Percentiles rank a stretch among this genome's conserved stretches.
Conservation (phyloP, 2,888 invertebrate species). For the Archaeoteleia sp. region DNA sequence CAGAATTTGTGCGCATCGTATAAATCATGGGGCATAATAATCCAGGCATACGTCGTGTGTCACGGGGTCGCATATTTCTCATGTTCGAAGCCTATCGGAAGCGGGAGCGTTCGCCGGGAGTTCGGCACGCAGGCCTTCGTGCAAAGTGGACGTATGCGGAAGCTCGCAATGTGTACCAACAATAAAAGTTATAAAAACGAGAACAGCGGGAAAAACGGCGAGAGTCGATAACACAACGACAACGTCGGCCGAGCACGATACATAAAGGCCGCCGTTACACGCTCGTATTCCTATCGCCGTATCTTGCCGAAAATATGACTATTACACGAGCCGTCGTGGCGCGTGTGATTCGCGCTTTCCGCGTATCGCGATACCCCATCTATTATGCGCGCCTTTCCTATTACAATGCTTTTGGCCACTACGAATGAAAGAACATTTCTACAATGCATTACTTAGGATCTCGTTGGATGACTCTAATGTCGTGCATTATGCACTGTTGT, state of each 20-base stretch:
- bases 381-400: conserved; percentile 26
- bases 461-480: conserved; percentile 30
- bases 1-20: conserved; percentile 11
- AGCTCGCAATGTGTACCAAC: conserved; percentile 53
- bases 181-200: conserved; percentile 59
- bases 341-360: conserved; percentile 46
- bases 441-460: conserved; percentile 23
- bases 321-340: conserved; percentile 52
- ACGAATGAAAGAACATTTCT: conserved; percentile 35
- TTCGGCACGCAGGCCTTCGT: conserved; percentile 58
- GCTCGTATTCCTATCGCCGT: conserved; percentile 50
- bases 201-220: conserved; percentile 42
- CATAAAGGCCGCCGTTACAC: conserved; percentile 39
- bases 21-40: conserved; percentile 35
- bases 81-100: conserved; percentile 43
- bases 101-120: conserved; percentile 18
- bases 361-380: conserved; percentile 39
- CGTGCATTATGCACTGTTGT: too few relatives aligned
- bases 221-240: conserved; percentile 47
- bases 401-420: conserved; percentile 29
- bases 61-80: conserved; percentile 40
- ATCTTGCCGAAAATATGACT: conserved; percentile 55
- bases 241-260: conserved; percentile 21
- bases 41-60: conserved; percentile 32
- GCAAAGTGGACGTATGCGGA: conserved; percentile 53